Percentiles rank a stretch among this genome's conserved stretches.
phyloP scores from a whole-genome alignment of 2,797 vertebrate genomes.

The Danio choprae region DNA sequence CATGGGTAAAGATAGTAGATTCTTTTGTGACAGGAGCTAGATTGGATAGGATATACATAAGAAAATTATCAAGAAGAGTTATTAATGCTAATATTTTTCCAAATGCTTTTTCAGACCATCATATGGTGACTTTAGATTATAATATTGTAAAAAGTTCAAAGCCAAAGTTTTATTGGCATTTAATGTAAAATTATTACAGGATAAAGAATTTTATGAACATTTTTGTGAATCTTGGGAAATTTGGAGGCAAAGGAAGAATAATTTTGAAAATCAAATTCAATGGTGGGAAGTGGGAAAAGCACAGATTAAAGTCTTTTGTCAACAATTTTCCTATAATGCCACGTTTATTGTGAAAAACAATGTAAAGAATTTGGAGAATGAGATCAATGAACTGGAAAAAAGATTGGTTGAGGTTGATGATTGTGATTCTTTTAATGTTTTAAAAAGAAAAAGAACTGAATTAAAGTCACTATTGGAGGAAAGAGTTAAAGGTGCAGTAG shows the following conservation, averaged over 20 bases:
- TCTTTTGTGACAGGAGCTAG: not conserved
- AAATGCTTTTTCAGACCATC: not conserved
- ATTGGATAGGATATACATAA: not conserved
- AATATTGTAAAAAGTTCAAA: not conserved
- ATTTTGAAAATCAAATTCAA: not conserved
- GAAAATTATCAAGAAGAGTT: not conserved
- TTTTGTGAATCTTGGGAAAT: not conserved
- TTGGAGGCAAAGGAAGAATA: not conserved
- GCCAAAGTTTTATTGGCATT: not conserved
- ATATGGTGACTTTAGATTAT: not conserved
- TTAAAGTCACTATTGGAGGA: too few relatives aligned
- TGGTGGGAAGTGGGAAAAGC: not conserved
- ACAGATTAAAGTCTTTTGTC: not conserved
- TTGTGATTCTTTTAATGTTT: not conserved
- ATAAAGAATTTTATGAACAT: not conserved
- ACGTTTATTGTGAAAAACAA: not conserved
- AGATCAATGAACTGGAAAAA: not conserved
- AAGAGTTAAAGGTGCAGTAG: too few relatives aligned
- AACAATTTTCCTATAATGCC: not conserved
- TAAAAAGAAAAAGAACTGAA: not conserved
- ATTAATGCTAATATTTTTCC: not conserved
- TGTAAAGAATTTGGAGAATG: not conserved
- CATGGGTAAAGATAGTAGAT: not conserved
- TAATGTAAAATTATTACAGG: not conserved
- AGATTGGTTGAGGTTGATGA: not conserved